phyloP scores from a whole-genome alignment of 1,140 invertebrate genomes.

The Dendrolimus punctatus region DNA sequence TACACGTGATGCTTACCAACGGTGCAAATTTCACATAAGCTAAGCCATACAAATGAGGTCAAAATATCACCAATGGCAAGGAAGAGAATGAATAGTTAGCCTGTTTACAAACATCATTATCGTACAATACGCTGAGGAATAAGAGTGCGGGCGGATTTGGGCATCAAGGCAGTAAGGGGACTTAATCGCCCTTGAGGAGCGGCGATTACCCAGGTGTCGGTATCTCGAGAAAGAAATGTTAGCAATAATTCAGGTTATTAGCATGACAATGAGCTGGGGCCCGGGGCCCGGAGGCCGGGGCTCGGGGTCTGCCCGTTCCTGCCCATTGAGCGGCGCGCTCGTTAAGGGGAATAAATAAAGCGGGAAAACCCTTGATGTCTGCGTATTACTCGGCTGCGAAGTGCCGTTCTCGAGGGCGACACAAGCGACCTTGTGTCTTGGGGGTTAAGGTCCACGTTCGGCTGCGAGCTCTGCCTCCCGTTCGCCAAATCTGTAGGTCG shows the following conservation, averaged over 20 bases:
- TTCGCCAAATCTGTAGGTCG: slow-evolving; percentile 14
- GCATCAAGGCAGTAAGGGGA: too few relatives aligned
- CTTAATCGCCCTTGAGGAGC: neutral
- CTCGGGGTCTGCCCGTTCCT: neutral
- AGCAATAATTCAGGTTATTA: slow-evolving; percentile 6
- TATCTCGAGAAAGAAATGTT: slow-evolving; percentile 7
- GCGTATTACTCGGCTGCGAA: slow-evolving; percentile 12
- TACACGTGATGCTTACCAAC: too few relatives aligned
- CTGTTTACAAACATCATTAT: too few relatives aligned
- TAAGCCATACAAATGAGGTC: too few relatives aligned
- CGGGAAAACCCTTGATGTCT: slow-evolving; percentile 19
- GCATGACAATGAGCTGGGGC: slow-evolving; percentile 1
- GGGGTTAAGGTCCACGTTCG: too few relatives aligned
- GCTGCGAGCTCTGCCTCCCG: neutral
- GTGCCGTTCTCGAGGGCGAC: neutral
- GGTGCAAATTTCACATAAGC: too few relatives aligned
- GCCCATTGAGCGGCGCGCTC: slow-evolving; percentile 12
- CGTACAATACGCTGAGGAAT: too few relatives aligned
- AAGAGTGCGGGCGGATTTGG: too few relatives aligned
- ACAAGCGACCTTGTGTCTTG: neutral
- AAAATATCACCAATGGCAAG: too few relatives aligned
- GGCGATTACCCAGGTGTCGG: slow-evolving; percentile 4
- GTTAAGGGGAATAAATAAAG: slow-evolving; percentile 34
- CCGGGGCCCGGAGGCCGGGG: neutral
- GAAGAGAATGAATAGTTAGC: too few relatives aligned